Evolutionary conservation across 1,140 invertebrate genomes (phyloP).

Genomic region (Musca vetustissima): DNA sequence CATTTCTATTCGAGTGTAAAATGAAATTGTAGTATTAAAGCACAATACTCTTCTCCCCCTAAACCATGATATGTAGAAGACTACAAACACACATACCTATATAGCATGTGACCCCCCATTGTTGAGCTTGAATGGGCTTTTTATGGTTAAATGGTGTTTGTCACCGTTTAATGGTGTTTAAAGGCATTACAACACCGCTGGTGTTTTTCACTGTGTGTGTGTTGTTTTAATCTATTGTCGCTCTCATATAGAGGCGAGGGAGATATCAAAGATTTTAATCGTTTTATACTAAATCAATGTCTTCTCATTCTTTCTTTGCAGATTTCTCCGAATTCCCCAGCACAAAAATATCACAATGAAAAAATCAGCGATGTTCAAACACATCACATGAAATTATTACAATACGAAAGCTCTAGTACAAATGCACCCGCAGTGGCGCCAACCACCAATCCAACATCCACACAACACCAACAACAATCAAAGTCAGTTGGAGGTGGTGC

Average conservation of each 20-base stretch:
- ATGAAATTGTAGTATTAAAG: too few species aligned
- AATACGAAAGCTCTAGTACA: constrained; percentile 26
- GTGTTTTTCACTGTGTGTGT: too few species aligned
- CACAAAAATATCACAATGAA: not conserved
- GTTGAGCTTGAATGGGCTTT: too few species aligned
- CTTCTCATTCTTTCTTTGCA: not conserved
- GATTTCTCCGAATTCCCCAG: constrained; percentile 15
- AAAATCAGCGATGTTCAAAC: constrained; percentile 14
- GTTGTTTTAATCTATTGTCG: not conserved
- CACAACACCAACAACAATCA: not conserved
- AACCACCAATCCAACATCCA: constrained; percentile 2
- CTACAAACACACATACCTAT: too few species aligned
- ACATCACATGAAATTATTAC: constrained; percentile 20
- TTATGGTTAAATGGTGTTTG: too few species aligned
- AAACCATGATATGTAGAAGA: too few species aligned
- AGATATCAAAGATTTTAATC: not conserved
- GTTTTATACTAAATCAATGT: not conserved
- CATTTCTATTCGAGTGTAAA: too few species aligned
- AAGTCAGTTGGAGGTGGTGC: too few species aligned
- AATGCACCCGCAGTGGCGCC: constrained; percentile 26
- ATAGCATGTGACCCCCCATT: too few species aligned
- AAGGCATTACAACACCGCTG: too few species aligned
- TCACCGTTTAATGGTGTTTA: too few species aligned
- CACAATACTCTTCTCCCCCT: too few species aligned
- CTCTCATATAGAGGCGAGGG: not conserved